Conservation (phyloP, 2,888 invertebrate genomes). For the Tenthredo notha region DNA sequence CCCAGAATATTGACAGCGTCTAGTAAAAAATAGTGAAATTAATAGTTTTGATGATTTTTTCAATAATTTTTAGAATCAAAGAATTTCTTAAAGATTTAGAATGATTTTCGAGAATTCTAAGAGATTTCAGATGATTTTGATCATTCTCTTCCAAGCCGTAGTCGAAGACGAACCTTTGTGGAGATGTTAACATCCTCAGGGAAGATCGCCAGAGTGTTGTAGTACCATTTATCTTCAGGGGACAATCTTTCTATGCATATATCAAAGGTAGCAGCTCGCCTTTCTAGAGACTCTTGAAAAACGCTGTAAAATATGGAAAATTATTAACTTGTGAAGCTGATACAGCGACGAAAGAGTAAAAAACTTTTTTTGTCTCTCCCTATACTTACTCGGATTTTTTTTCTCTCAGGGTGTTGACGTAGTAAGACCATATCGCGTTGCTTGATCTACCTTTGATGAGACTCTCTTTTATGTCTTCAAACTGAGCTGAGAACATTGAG, state of each 20-base stretch:
- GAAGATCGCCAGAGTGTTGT: conserved; percentile 84
- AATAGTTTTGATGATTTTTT: too few relatives aligned
- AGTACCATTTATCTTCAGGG: conserved; percentile 79
- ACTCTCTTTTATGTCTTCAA: conserved; percentile 82
- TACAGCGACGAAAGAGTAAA: neutral
- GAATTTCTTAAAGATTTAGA: too few relatives aligned
- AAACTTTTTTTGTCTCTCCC: conserved; percentile 54
- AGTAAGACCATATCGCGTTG: conserved; percentile 82
- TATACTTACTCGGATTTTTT: conserved; percentile 78
- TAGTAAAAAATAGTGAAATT: conserved; percentile 58
- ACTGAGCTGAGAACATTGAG: conserved; percentile 84
- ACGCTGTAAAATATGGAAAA: conserved; percentile 59
- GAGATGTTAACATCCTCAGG: conserved; percentile 86
- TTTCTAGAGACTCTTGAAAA: conserved; percentile 68
- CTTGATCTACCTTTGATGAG: conserved; percentile 77
- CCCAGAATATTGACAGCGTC: conserved; percentile 81
- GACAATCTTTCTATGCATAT: conserved; percentile 83
- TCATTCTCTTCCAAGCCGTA: neutral
- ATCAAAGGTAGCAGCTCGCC: conserved; percentile 72
- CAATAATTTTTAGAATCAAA: too few relatives aligned
- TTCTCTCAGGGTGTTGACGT: conserved; percentile 80
- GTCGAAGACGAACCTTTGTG: conserved; percentile 78
- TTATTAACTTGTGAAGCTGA: neutral
- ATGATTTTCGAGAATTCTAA: too few relatives aligned
- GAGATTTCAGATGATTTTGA: too few relatives aligned